Conservation (phyloP, 2,888 invertebrate genomes). For the Epinotia brunnichana region DNA sequence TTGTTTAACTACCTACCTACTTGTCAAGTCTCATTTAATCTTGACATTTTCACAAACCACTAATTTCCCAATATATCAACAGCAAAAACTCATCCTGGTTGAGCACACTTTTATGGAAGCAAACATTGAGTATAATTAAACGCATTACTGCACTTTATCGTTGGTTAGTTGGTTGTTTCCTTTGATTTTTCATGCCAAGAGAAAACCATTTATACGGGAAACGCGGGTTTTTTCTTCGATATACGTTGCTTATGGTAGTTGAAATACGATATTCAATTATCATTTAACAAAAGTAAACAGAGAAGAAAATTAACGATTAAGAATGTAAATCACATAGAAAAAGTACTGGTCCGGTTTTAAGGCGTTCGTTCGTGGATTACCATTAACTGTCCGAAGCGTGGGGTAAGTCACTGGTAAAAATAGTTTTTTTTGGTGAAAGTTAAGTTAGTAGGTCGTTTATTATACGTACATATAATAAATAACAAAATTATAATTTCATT, state of each 20-base stretch:
- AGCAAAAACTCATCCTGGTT: constrained; percentile 51
- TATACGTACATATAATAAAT: no score
- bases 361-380: no score
- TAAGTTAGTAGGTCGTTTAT: no score
- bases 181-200: constrained; percentile 28
- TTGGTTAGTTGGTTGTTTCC: constrained; percentile 14
- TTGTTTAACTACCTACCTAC: no score
- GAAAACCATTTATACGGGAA: constrained; percentile 1
- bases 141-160: constrained; percentile 59
- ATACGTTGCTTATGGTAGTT: constrained; percentile 7
- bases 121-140: constrained; percentile 60
- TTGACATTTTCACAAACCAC: constrained; percentile 7
- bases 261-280: constrained; percentile 46
- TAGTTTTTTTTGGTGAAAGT: no score
- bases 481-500: no score
- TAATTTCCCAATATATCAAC: not conserved
- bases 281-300: constrained; percentile 6
- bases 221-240: not conserved
- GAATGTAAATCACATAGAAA: not conserved
- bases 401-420: no score
- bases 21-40: not conserved
- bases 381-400: no score
- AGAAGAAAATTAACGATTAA: not conserved
- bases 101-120: constrained; percentile 59
- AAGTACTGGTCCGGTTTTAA: no score